Evolutionary conservation across 2,113 vertebrate species (phyloP).

Genomic region (Prionailurus viverrinus): DNA sequence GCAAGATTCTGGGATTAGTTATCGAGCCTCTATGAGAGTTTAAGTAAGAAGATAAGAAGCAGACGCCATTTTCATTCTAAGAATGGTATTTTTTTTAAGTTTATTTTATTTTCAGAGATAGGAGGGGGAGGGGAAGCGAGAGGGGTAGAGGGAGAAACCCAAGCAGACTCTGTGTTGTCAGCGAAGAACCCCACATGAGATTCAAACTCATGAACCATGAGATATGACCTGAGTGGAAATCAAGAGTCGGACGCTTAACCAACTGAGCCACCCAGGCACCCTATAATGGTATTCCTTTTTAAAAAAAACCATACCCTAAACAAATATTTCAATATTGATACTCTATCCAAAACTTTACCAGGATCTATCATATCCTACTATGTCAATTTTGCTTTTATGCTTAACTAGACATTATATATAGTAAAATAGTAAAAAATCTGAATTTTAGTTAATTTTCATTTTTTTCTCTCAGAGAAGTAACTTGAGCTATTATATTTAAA

Average conservation of each 20-base stretch:
- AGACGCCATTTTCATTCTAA: neutral
- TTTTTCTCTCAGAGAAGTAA: neutral
- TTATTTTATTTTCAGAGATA: no score
- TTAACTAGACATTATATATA: neutral
- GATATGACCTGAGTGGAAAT: no score
- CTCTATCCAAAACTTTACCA: neutral
- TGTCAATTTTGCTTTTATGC: neutral
- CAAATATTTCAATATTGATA: neutral
- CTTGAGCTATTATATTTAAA: neutral
- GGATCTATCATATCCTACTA: neutral
- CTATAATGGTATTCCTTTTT: neutral
- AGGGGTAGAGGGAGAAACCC: no score
- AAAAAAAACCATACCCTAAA: neutral
- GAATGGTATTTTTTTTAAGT: neutral
- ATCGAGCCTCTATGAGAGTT: neutral
- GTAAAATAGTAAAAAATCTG: constrained; percentile 7
- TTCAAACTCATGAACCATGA: no score
- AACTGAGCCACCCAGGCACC: no score
- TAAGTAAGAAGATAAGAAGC: neutral
- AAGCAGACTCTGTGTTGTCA: no score
- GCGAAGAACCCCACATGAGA: no score
- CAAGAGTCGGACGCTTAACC: no score
- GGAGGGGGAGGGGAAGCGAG: no score
- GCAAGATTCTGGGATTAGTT: neutral
- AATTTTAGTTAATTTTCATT: neutral